Evolutionary conservation across 2,113 vertebrate genomes (phyloP), one percentile per base, ranked within the genome.

Genomic region (Perccottus glenii): DNA sequence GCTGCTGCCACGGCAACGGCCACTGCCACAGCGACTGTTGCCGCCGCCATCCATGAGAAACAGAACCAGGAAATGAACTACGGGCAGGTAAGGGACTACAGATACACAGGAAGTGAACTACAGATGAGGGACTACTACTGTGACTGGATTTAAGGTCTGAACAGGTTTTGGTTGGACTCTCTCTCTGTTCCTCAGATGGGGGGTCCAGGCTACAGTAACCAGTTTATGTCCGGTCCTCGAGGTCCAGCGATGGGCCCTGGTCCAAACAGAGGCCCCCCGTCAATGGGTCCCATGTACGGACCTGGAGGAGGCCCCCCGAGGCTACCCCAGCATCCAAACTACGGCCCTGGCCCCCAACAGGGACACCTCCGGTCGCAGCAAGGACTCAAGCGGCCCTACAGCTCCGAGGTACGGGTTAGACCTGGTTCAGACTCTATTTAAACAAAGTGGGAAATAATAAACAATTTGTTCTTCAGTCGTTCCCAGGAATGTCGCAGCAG

Each of bases 1-100:
- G 96, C 95, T 0, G 95, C 96, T 0, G 96, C 96, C 71, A 96
- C 96, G 0, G 95, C 96, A 19, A 96, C 95, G 0, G 95, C 95
- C 67, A 96, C 95, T 0, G 96, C 96, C 32, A 97, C 96, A 0
- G 96, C 96, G 0, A 96, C 96, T 0, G 96, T 97, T 11, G 96
- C 96, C 0, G 96, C 95, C 0, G 96, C 95, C 0, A 92, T 97
- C 48, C 95, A 96, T 75, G 96, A 97, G 89, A 97, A 96, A 65
- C 96, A 97, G 71, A 96, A 94, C 87, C 95, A 96, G 85, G 96
- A 97, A 70, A 89, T 97, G 86, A 94, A 93, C 82, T 97, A 95
- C 0, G 81, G 95, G 58, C 78, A 93, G 90, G 96, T 97, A 88
- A 93, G 92, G 5, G 11, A 40, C 38, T 40, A 40, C 38, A 40